Evolutionary conservation across 2,797 vertebrate genomes (phyloP).

Genomic region (Antennarius maculatus): DNA sequence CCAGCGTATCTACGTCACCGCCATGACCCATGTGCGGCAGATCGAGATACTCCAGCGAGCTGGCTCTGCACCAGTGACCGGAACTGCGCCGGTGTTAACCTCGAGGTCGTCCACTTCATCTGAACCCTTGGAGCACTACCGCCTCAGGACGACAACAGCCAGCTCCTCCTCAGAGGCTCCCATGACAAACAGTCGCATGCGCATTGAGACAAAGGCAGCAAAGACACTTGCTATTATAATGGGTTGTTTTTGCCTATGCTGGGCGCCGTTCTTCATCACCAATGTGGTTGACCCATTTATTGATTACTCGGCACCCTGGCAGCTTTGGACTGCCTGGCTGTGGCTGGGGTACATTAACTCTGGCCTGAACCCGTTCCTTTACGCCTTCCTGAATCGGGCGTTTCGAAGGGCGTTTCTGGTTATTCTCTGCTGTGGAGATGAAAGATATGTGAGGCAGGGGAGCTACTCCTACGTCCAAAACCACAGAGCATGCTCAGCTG

Average conservation of each 20-base stretch:
- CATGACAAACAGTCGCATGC: conserved; percentile 75
- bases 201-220: conserved; percentile 84
- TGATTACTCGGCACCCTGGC: conserved; percentile 84
- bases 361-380: conserved; percentile 85
- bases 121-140: conserved; percentile 56
- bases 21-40: conserved; percentile 83
- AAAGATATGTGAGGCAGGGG: conserved; percentile 73
- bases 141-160: conserved; percentile 30
- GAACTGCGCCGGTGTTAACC: conserved; percentile 9
- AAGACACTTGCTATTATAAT: conserved; percentile 86
- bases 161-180: conserved; percentile 51
- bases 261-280: conserved; percentile 86
- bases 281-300: conserved; percentile 87
- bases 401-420: conserved; percentile 85
- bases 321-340: conserved; percentile 86
- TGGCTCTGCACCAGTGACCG: conserved; percentile 73
- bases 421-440: conserved; percentile 84
- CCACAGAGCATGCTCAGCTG: conserved; percentile 66
- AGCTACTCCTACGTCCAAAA: conserved; percentile 72
- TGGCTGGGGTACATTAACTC: conserved; percentile 88
- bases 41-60: conserved; percentile 83
- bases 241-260: conserved; percentile 87
- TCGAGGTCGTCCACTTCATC: conserved; percentile 64
- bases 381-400: conserved; percentile 85
- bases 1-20: conserved; percentile 85